Conservation (phyloP, 1,140 invertebrate species). For the Sinella curviseta region DNA sequence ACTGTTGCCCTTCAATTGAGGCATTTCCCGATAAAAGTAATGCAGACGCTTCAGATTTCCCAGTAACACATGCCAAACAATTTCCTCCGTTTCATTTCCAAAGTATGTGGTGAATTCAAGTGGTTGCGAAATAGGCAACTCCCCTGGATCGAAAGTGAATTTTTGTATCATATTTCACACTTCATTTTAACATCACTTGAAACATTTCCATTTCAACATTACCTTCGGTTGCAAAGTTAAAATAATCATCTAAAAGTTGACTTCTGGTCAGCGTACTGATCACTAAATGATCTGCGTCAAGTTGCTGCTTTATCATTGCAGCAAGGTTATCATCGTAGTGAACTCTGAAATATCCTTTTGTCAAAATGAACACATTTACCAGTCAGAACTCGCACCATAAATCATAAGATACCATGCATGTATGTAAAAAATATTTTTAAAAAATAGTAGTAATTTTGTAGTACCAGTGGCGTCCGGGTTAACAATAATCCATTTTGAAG, state of each 20-base stretch:
- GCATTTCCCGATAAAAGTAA: slow-evolving; percentile 19
- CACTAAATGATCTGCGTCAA: slow-evolving; percentile 8
- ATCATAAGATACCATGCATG: not conserved
- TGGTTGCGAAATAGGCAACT: slow-evolving; percentile 51
- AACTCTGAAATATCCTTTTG: slow-evolving; percentile 37
- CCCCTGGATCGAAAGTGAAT: slow-evolving; percentile 8
- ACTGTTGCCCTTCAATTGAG: not conserved
- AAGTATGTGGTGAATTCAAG: slow-evolving; percentile 66
- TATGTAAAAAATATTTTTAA: not conserved
- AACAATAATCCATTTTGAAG: not conserved
- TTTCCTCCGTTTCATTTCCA: slow-evolving; percentile 61
- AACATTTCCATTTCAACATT: too few species aligned
- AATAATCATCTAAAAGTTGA: slow-evolving; percentile 42
- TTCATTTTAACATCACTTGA: too few species aligned
- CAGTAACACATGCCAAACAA: slow-evolving; percentile 62
- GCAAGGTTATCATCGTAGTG: slow-evolving; percentile 28
- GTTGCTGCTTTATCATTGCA: slow-evolving; percentile 8
- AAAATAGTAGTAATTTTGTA: slow-evolving; percentile 14
- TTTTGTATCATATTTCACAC: too few species aligned
- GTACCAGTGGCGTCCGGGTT: slow-evolving; percentile 18
- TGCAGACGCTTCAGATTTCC: slow-evolving; percentile 3
- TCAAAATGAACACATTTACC: not conserved
- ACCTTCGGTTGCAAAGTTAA: slow-evolving; percentile 30
- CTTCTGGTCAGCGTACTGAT: slow-evolving; percentile 28
- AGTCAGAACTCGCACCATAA: too few species aligned